Base-by-base conservation (phyloP, 2,888 invertebrate genomes). In the Yponomeuta sedellus region DNA sequence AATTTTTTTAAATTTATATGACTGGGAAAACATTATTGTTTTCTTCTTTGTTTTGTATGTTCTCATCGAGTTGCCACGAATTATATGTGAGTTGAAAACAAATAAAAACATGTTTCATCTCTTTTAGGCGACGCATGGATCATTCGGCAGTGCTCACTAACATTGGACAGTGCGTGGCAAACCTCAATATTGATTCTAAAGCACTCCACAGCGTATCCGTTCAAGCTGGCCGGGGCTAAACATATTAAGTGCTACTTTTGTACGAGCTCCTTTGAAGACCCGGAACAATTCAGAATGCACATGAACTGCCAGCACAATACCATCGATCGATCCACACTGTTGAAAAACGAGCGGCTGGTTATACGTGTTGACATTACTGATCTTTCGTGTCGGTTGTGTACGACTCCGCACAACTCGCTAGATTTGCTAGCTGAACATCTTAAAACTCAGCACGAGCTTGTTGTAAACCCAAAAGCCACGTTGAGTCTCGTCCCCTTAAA, bases 341-440 rank as follows among this genome's bases (percentile, higher is more conserved):
- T 10, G 56, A 22, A 20, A 16, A n/a, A 25, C 58, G 19, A 19
- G 12, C 0, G 19, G 10, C 5, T 19, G 57, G 4, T 59, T 10
- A 59, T 39, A n/a, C 62, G 57, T 10, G 66, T 64, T 3, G 64
- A 66, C 66, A 28, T 64, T 12, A 64, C 57, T 20, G 11, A 58
- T 8, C 34, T 66, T 5, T 8, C 16, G 20, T 66, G 66, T 39
- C 28, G n/a, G n/a, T n/a, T 61, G 4, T 66, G 66, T 61, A 52
- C 25, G 11, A 34, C n/a, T 22, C 16, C n/a, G 22, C 68, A 69
- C 58, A n/a, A 59, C 1, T 61, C 61, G 8, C 59, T 72, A 12
- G 70, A 70, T 10, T 20, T 61, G 22, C n/a, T 72, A n/a, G 68
- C 69, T 0, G 61, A 66, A 57, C 74, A 74, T 68, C 67, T 74